These are phyloP conservation scores for Coelopa frigida DNA, from an alignment of 1,140 invertebrate genomes.

Conservation along the genomic window DNA sequence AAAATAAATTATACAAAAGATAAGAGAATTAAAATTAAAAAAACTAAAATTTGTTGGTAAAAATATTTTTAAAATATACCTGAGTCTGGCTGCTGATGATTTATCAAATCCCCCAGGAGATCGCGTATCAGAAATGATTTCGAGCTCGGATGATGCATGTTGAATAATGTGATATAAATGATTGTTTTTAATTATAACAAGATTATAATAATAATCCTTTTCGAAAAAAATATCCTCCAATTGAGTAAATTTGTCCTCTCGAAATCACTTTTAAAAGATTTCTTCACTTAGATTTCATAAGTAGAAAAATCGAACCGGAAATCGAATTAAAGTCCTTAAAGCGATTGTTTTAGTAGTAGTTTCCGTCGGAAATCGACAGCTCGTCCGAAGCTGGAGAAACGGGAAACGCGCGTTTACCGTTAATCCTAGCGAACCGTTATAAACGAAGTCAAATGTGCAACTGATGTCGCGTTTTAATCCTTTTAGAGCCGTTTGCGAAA, in stretches of 20 bases:
- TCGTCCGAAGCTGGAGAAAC: too few relatives aligned
- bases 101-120: constrained; percentile 64
- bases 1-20: too few relatives aligned
- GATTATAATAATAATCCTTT: constrained; percentile 1
- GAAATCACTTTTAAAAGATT: constrained; percentile 1
- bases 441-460: constrained; percentile 42
- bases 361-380: not conserved
- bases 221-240: not conserved
- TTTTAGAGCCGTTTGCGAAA: constrained; percentile 25
- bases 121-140: constrained; percentile 73
- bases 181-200: constrained; percentile 8
- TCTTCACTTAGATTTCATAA: not conserved
- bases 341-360: not conserved
- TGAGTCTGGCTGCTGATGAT: constrained; percentile 47
- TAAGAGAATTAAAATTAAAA: too few relatives aligned
- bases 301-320: too few relatives aligned
- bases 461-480: constrained; percentile 42
- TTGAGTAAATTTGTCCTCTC: constrained; percentile 4
- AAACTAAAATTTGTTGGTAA: not conserved
- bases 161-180: constrained; percentile 1
- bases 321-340: too few relatives aligned
- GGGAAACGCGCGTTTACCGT: not conserved
- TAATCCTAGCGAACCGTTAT: constrained; percentile 39
- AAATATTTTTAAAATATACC: constrained; percentile 17
- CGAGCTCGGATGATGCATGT: constrained; percentile 61